Percentiles rank a stretch among this genome's conserved stretches.
Evolutionary conservation across 2,797 vertebrate species (phyloP).

Genomic region (Acanthurus tractus): DNA sequence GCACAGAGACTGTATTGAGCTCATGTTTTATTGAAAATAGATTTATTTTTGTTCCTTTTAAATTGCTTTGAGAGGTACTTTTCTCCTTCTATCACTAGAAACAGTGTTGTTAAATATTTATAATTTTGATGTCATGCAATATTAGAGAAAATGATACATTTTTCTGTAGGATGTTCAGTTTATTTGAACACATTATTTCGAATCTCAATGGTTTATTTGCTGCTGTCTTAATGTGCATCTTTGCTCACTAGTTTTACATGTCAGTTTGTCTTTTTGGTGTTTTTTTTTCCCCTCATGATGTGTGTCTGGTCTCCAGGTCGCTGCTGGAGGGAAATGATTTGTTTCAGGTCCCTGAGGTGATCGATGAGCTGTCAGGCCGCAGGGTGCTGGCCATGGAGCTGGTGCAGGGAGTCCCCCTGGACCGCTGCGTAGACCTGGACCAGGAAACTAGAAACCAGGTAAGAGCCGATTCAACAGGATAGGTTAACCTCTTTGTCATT

Average conservation of each 20-base stretch:
- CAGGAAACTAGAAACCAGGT: constrained; percentile 90
- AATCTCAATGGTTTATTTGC: not conserved
- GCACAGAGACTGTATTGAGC: not conserved
- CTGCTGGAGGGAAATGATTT: constrained; percentile 85
- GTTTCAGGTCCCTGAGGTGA: constrained; percentile 89
- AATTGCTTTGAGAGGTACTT: not conserved
- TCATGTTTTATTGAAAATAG: not conserved
- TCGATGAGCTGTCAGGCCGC: constrained; percentile 84
- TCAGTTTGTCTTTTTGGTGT: too few species aligned
- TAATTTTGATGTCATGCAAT: not conserved
- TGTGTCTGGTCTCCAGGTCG: constrained; percentile 73
- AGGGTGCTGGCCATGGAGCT: constrained; percentile 91
- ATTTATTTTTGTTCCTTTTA: not conserved
- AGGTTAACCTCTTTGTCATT: too few species aligned
- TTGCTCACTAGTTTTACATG: not conserved
- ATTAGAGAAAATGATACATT: not conserved
- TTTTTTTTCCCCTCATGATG: not conserved
- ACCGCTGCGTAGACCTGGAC: constrained; percentile 87
- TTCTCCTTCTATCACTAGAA: not conserved
- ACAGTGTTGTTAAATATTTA: not conserved
- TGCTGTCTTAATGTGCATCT: not conserved
- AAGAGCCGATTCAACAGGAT: not conserved
- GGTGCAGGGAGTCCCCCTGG: constrained; percentile 89
- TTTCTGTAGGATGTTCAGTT: not conserved
- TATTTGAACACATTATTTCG: not conserved